These are phyloP conservation scores for Ditylenchus dipsaci DNA, from an alignment of 1,140 invertebrate genomes.

Conservation along the genomic window DNA sequence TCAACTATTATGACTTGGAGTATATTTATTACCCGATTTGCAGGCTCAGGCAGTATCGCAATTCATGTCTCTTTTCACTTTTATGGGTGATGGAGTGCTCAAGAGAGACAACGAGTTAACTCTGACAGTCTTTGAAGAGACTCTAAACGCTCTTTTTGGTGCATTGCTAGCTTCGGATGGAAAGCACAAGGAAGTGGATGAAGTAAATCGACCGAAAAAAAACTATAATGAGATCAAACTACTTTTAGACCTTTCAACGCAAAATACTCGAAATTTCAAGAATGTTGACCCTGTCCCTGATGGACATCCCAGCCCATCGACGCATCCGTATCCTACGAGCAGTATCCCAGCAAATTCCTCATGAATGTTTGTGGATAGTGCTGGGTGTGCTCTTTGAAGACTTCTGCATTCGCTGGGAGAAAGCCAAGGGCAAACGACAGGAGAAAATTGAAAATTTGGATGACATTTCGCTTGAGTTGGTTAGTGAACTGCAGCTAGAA, in stretches of 20 bases:
- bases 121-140: constrained; percentile 27
- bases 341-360: constrained; percentile 7
- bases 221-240: neutral
- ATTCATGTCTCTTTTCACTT: constrained; percentile 35
- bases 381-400: constrained; percentile 28
- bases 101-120: constrained; percentile 39
- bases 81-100: constrained; percentile 32
- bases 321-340: constrained; percentile 21
- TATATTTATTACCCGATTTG: neutral
- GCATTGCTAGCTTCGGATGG: constrained; percentile 13
- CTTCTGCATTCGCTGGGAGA: constrained; percentile 32
- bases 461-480: constrained; percentile 25
- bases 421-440: constrained; percentile 12
- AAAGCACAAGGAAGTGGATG: neutral
- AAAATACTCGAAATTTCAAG: constrained; percentile 17
- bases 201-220: neutral
- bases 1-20: too few relatives aligned
- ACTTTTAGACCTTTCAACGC: constrained; percentile 1
- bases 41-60: constrained; percentile 20
- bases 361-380: constrained; percentile 25
- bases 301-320: constrained; percentile 33
- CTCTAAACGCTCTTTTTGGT: constrained; percentile 17
- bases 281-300: constrained; percentile 21
- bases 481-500: constrained; percentile 24
- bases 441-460: constrained; percentile 23